A percentile compares a stretch with the other conserved stretches of the same genome.
Evolutionary conservation across 2,797 vertebrate species (phyloP).

Genomic region (Halcyon chelicuti): DNA sequence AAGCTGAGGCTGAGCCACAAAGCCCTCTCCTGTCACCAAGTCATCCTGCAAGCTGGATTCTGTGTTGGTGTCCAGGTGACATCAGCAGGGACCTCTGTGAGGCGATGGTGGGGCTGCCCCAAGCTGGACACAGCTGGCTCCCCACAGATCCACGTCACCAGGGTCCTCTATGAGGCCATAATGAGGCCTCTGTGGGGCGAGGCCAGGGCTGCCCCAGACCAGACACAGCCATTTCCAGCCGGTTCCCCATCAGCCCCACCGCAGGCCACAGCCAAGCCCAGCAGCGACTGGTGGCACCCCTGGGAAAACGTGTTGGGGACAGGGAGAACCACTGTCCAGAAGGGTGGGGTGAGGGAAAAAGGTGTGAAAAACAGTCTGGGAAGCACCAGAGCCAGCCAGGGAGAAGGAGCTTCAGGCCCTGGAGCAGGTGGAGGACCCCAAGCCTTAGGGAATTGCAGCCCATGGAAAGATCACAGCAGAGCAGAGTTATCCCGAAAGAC

Average conservation of each 20-base stretch:
- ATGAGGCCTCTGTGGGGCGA: too few relatives aligned
- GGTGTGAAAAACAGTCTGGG: not conserved
- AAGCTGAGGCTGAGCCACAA: not conserved
- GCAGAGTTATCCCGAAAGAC: not conserved
- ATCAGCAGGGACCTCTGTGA: not conserved
- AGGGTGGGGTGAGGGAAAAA: not conserved
- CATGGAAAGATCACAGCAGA: not conserved
- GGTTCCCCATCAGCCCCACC: too few relatives aligned
- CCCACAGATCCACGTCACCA: accelerated
- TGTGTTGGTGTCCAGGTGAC: accelerated
- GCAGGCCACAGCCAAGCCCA: not conserved
- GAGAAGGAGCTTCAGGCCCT: not conserved
- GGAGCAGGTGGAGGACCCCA: not conserved
- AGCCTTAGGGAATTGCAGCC: not conserved
- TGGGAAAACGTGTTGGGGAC: not conserved
- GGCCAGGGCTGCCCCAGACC: too few relatives aligned
- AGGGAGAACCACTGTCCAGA: not conserved
- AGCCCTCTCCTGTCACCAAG: not conserved
- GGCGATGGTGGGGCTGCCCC: not conserved
- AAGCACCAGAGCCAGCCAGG: not conserved
- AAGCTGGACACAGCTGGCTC: not conserved
- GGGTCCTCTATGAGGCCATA: too few relatives aligned
- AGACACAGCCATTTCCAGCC: not conserved
- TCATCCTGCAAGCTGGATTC: accelerated
- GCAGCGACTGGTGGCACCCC: too few relatives aligned